These are phyloP conservation scores for Coenonympha glycerion DNA, from an alignment of 2,888 invertebrate species.

Conservation along the genomic window DNA sequence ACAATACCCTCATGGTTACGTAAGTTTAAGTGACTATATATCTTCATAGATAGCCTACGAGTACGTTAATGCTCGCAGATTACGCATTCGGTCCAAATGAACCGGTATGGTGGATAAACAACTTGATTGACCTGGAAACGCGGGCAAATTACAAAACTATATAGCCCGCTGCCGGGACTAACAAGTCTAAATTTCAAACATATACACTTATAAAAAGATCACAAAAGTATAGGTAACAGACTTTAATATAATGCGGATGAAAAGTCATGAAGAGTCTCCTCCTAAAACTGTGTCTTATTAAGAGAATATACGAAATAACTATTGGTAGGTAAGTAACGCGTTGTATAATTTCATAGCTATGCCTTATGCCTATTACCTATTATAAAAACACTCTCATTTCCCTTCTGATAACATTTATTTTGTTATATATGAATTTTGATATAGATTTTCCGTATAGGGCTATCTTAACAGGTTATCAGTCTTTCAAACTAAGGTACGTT, in stretches of 20 bases:
- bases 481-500: too few species aligned
- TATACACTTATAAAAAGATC: not conserved
- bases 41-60: not conserved
- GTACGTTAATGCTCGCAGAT: constrained; percentile 9
- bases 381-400: too few species aligned
- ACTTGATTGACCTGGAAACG: constrained; percentile 19
- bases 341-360: too few species aligned
- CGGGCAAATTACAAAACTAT: constrained; percentile 12
- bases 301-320: too few species aligned
- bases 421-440: too few species aligned
- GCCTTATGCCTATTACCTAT: too few species aligned
- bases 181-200: not conserved
- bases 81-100: constrained; percentile 19
- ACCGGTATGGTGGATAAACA: constrained; percentile 18
- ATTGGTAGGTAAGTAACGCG: too few species aligned
- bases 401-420: too few species aligned
- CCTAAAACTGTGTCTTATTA: too few species aligned
- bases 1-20: not conserved
- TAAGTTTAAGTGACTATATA: not conserved
- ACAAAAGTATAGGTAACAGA: not conserved
- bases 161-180: not conserved
- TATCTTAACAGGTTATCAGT: too few species aligned
- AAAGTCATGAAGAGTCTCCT: not conserved
- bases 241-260: not conserved
- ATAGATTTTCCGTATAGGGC: too few species aligned